Evolutionary conservation across 2,797 vertebrate species (phyloP).

Genomic region (Zenarchopterus dispar): DNA sequence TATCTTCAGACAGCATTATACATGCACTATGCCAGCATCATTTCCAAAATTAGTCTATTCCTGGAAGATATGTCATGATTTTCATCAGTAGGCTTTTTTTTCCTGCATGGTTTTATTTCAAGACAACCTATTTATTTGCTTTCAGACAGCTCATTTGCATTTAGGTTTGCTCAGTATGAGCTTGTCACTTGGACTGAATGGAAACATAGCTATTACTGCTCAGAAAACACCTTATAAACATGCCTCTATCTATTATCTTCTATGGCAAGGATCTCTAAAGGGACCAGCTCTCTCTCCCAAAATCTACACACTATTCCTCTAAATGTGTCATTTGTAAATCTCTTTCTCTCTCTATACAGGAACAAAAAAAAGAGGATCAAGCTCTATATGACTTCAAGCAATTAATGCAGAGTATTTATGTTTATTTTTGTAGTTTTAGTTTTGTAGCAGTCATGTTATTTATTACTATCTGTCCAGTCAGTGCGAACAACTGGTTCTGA

Average conservation of each 20-base stretch:
- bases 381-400: too few species aligned
- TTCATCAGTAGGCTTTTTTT: conserved; percentile 9
- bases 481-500: too few species aligned
- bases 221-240: conserved; percentile 32
- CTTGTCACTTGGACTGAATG: conserved; percentile 10
- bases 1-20: conserved; percentile 19
- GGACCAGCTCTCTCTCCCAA: conserved; percentile 23
- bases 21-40: neutral
- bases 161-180: conserved; percentile 21
- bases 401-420: too few species aligned
- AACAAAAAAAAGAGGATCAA: conserved; percentile 18
- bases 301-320: conserved; percentile 18
- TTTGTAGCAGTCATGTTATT: too few species aligned
- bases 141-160: conserved; percentile 41
- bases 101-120: conserved; percentile 27
- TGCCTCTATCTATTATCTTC: conserved; percentile 39
- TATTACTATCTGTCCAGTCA: too few species aligned
- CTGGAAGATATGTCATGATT: conserved; percentile 24
- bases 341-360: conserved; percentile 8
- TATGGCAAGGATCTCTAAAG: conserved; percentile 24
- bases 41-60: conserved; percentile 21
- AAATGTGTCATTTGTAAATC: conserved; percentile 13
- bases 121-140: conserved; percentile 31
- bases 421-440: too few species aligned
- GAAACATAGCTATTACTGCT: conserved; percentile 27